Conservation (phyloP, 92 coral and sea anemone genomes). For the Porites lobata region DNA sequence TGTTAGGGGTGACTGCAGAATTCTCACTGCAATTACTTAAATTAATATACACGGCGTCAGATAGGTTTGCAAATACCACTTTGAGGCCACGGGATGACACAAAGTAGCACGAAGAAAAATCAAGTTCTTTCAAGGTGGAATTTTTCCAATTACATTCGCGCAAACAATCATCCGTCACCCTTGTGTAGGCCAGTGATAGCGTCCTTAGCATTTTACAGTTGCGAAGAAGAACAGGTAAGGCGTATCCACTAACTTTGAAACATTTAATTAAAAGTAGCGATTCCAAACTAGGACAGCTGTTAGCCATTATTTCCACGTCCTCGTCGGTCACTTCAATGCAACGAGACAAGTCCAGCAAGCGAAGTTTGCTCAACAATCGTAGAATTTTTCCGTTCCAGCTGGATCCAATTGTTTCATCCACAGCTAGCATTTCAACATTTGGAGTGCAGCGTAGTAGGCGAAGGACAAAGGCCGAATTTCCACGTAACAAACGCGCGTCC, state of each 20-base stretch:
- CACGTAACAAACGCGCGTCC: conserved; percentile 71
- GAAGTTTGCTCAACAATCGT: conserved; percentile 61
- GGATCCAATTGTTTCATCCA: conserved; percentile 77
- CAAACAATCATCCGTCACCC: conserved; percentile 62
- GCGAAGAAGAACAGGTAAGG: conserved; percentile 68
- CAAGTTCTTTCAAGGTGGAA: conserved; percentile 56
- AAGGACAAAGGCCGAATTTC: conserved; percentile 52
- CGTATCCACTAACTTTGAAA: conserved; percentile 65
- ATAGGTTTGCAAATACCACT: conserved; percentile 43
- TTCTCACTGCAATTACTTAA: conserved; percentile 59
- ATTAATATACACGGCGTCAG: conserved; percentile 57
- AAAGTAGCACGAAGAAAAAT: conserved; percentile 71
- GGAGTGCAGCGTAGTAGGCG: conserved; percentile 62
- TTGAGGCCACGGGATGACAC: conserved; percentile 51
- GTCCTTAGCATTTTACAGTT: conserved; percentile 61
- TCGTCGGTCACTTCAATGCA: conserved; percentile 73
- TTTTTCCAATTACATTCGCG: conserved; percentile 59
- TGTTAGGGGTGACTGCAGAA: conserved; percentile 47
- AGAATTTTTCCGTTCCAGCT: conserved; percentile 75
- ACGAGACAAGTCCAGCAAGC: conserved; percentile 78
- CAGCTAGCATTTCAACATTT: conserved; percentile 75
- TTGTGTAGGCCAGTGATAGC: conserved; percentile 80
- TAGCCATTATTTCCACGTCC: conserved; percentile 68
- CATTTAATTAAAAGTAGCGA: conserved; percentile 80
- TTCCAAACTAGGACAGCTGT: conserved; percentile 68